phyloP scores from a whole-genome alignment of 2,797 vertebrate genomes.

The Leptodactylus fallax region DNA sequence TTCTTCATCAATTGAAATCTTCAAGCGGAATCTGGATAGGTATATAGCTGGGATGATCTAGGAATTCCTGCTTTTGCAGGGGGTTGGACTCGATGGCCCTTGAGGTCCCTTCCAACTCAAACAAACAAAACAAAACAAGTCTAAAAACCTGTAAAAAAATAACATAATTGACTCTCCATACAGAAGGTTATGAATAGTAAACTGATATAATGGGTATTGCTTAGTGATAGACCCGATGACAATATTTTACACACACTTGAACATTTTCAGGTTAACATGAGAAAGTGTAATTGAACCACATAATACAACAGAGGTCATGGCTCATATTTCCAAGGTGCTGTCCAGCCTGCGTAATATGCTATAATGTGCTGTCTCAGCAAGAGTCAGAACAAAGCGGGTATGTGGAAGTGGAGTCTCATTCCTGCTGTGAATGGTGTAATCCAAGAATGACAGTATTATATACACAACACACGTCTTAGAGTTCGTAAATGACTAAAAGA shows the following conservation, averaged over 20 bases:
- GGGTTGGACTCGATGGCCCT: too few relatives aligned
- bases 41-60: too few relatives aligned
- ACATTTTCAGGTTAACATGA: slow-evolving; percentile 19
- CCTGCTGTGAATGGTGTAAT: slow-evolving; percentile 50
- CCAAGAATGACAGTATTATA: slow-evolving; percentile 39
- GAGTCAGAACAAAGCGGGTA: slow-evolving; percentile 58
- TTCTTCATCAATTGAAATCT: too few relatives aligned
- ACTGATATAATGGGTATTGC: background rate
- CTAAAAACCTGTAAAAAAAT: too few relatives aligned
- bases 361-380: slow-evolving; percentile 47
- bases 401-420: slow-evolving; percentile 50
- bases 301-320: slow-evolving; percentile 31
- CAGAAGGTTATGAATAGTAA: background rate
- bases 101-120: too few relatives aligned
- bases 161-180: background rate
- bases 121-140: too few relatives aligned
- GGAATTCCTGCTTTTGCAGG: too few relatives aligned
- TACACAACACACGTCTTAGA: slow-evolving; percentile 42
- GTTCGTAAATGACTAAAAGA: slow-evolving; percentile 35
- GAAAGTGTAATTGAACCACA: slow-evolving; percentile 39
- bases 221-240: background rate
- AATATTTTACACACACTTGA: background rate
- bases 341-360: slow-evolving; percentile 37
- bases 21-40: too few relatives aligned
- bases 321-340: slow-evolving; percentile 48